These are phyloP conservation scores for Vireo griseus DNA, from an alignment of 2,797 vertebrate genomes.

Conservation along the genomic window DNA sequence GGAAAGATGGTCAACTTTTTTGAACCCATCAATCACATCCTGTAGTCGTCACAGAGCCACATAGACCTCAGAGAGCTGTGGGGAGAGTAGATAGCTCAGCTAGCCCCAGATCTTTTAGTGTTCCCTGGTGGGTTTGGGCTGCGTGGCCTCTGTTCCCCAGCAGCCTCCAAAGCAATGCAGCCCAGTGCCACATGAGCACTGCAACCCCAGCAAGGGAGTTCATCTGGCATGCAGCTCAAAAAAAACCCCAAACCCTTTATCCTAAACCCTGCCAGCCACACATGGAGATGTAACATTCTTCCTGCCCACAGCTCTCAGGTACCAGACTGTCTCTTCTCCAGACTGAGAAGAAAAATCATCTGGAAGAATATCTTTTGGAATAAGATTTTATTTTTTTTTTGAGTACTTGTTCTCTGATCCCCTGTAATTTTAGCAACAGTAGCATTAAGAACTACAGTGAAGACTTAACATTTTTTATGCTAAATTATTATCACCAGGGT, in stretches of 20 bases:
- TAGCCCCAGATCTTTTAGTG: constrained; percentile 4
- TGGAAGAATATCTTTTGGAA: background rate
- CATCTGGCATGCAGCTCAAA: background rate
- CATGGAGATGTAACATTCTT: background rate
- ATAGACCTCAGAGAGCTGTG: background rate
- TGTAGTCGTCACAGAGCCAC: background rate
- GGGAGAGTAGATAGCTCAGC: background rate
- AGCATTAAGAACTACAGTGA: background rate
- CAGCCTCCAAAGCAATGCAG: background rate
- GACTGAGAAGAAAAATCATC: background rate
- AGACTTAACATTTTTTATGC: background rate
- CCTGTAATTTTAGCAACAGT: constrained; percentile 16
- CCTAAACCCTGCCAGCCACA: background rate
- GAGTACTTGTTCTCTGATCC: background rate
- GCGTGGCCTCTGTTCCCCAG: background rate
- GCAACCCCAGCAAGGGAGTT: background rate
- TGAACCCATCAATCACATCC: constrained; percentile 6
- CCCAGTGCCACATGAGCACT: background rate
- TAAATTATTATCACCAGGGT: background rate
- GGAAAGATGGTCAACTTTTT: background rate
- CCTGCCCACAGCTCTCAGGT: background rate
- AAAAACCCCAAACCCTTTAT: background rate
- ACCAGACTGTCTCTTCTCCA: background rate
- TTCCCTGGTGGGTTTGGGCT: constrained; percentile 33
- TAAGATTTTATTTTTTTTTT: background rate